Conservation (phyloP, 2,888 invertebrate species). For the Trichopoda pennipes region DNA sequence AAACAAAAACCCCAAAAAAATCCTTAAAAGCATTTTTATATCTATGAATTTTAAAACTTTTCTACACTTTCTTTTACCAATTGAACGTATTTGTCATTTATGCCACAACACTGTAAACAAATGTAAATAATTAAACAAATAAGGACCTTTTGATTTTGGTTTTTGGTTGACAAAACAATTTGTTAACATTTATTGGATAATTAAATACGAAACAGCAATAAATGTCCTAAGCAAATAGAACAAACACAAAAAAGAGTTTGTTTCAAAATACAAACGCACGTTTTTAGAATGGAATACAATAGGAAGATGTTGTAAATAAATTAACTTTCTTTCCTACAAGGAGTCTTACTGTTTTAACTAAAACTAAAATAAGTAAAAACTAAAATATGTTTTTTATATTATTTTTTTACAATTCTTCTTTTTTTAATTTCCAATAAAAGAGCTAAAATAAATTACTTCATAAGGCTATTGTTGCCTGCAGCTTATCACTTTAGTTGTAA, state of each 20-base stretch:
- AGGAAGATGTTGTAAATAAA: neutral
- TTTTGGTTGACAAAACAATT: conserved; percentile 67
- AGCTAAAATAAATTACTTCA: too few species aligned
- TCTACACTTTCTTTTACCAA: conserved; percentile 2
- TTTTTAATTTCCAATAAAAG: too few species aligned
- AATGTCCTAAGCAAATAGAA: neutral
- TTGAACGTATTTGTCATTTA: conserved; percentile 48
- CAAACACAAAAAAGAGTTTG: neutral
- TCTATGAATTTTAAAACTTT: conserved; percentile 27
- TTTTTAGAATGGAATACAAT: neutral
- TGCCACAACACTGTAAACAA: conserved; percentile 14
- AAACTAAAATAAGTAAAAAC: too few species aligned
- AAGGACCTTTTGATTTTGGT: conserved; percentile 62
- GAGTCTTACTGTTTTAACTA: too few species aligned
- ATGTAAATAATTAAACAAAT: conserved; percentile 55
- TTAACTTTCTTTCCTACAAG: neutral
- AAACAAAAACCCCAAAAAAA: conserved; percentile 1
- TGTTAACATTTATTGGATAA: conserved; percentile 68
- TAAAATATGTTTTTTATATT: too few species aligned
- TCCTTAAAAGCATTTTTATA: conserved; percentile 60
- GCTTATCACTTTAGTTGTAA: too few species aligned
- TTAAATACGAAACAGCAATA: conserved; percentile 59
- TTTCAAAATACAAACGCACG: conserved; percentile 4
- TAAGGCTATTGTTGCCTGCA: too few species aligned
- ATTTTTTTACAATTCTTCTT: too few species aligned